Percentiles rank a stretch among this genome's conserved stretches.
Conservation (phyloP, 2,888 invertebrate species). For the Neoitamus cyanurus region DNA sequence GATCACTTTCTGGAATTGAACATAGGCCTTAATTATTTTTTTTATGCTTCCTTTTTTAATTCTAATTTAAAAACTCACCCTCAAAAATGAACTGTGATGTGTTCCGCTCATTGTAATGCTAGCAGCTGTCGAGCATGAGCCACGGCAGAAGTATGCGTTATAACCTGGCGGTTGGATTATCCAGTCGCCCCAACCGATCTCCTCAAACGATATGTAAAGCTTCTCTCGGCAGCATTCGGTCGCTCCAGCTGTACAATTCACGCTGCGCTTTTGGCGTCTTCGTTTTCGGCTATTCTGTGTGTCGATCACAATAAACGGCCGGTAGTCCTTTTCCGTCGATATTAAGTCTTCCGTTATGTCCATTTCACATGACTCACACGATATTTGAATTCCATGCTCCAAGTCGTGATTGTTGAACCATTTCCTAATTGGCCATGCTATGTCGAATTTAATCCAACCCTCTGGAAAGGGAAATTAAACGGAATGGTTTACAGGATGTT, state of each 20-base stretch:
- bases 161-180: conserved; percentile 85
- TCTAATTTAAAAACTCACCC: conserved; percentile 68
- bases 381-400: conserved; percentile 79
- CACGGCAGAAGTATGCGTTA: conserved; percentile 88
- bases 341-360: conserved; percentile 72
- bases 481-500: too few relatives aligned
- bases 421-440: conserved; percentile 79
- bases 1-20: conserved; percentile 74
- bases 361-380: conserved; percentile 80
- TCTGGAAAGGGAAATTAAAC: conserved; percentile 68
- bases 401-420: conserved; percentile 79
- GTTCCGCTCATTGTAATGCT: conserved; percentile 74
- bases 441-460: conserved; percentile 84
- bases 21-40: not conserved
- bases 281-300: conserved; percentile 77
- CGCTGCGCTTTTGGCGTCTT: conserved; percentile 69
- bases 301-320: conserved; percentile 83
- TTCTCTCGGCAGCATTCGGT: conserved; percentile 87
- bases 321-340: conserved; percentile 75
- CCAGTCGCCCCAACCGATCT: conserved; percentile 91
- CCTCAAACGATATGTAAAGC: conserved; percentile 83
- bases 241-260: conserved; percentile 76
- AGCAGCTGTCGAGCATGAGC: conserved; percentile 80
- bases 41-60: not conserved
- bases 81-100: conserved; percentile 79